Conservation (phyloP, 2,113 vertebrate genomes). For the Gopherus evgoodei region DNA sequence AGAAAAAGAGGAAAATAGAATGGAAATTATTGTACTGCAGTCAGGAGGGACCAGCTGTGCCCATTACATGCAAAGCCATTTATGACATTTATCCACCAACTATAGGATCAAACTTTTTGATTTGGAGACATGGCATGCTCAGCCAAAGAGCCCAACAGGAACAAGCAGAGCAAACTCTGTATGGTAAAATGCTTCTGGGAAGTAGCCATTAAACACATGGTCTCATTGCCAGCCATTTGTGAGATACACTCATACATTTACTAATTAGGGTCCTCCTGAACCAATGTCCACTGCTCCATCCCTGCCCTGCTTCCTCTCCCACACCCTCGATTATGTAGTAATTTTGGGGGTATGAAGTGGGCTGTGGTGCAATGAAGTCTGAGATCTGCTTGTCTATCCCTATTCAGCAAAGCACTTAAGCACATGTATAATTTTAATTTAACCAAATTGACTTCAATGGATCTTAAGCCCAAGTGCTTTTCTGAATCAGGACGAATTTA, state of each 20-base stretch:
- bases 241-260: no score
- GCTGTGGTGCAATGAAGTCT: no score
- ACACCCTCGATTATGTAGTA: no score
- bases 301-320: no score
- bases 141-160: neutral
- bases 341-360: no score
- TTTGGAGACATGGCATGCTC: neutral
- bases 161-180: neutral
- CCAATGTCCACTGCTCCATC: no score
- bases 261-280: no score
- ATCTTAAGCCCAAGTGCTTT: slow-evolving; percentile 57
- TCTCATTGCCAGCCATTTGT: neutral
- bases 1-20: neutral
- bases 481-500: slow-evolving; percentile 6
- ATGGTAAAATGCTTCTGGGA: neutral
- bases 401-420: neutral
- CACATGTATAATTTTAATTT: neutral
- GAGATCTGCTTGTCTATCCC: neutral
- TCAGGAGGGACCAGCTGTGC: neutral
- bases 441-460: neutral
- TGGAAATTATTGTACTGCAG: neutral
- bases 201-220: neutral
- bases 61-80: neutral
- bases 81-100: neutral
- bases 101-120: neutral